Base-by-base conservation (phyloP, 2,113 vertebrate genomes). In the Hypomesus transpacificus region DNA sequence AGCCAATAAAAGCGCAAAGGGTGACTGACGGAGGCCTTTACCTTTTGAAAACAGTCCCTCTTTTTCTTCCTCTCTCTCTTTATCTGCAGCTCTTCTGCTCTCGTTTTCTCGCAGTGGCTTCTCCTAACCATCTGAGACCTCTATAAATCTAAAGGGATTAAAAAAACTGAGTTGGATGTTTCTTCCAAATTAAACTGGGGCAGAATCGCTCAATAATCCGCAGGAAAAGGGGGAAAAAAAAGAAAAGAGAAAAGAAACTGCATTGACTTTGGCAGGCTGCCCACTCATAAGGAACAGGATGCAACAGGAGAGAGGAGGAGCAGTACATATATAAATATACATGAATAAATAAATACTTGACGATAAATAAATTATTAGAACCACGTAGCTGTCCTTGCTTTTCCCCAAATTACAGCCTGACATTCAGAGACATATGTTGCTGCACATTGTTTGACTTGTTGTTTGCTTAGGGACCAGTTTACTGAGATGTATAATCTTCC, bases 91-190 rank as follows among this genome's bases (percentile, higher is more conserved):
- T 51, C 20, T 4, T 52, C 34, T 5, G 0, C 66, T 75, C 53
- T 71, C 51, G 0, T 28, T 78, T 66, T 13, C 46, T 61, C 59
- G 61, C 76, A 67, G 46, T 72, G 20, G 69, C 69, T 54, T 74
- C 71, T 11, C 0, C 52, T 73, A 5, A 60, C 17, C 69, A 68
- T 2, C 20, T 24, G 21, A 57, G 57, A 46, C 70, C 69, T 79
- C 67, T 66, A 75, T 80, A 78, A 82, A 85, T 83, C 86, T 66
- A 57, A 67, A 74, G 80, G 80, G 80, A 85, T 83, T 83, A 83
- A 84, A 83, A 68, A 76, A 83, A 78, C 71, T 65, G 24, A 62
- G 71, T 77, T 73, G 65, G 66, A 77, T 70, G 69, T 85, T 20
- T 54, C 46, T 51, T 80, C 75, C 80, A 83, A 79, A 89, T 83